Conservation (phyloP, 2,888 invertebrate species). For the Galerucella calmariensis region DNA sequence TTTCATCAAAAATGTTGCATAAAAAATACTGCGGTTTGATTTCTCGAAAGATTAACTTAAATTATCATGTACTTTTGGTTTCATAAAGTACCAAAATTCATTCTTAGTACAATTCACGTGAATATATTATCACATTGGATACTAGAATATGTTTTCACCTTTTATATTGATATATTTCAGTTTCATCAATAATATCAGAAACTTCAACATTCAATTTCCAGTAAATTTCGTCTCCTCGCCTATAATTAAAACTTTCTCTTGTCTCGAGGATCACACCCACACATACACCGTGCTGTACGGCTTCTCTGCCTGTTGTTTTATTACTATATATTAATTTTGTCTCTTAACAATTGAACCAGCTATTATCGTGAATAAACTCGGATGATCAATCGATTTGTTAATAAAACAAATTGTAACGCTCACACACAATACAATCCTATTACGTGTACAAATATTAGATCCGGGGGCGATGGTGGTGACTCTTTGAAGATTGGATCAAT, state of each 20-base stretch:
- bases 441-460: constrained; percentile 4
- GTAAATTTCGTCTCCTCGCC: background rate
- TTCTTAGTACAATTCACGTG: no score
- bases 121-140: no score
- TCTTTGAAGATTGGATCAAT: background rate
- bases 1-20: no score
- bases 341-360: constrained; percentile 8
- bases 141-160: no score
- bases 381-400: constrained; percentile 7
- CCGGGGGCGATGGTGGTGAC: background rate
- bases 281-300: background rate
- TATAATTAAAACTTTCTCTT: constrained; percentile 19
- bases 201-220: no score
- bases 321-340: constrained; percentile 15
- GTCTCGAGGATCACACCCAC: constrained; percentile 11
- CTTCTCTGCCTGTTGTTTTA: background rate
- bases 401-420: constrained; percentile 2
- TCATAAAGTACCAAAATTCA: no score
- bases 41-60: no score
- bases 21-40: no score
- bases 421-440: background rate
- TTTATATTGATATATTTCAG: no score
- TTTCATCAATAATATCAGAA: no score
- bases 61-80: no score
- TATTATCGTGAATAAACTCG: background rate